Conservation (phyloP, 2,113 vertebrate species). For the Dicentrarchus labrax region DNA sequence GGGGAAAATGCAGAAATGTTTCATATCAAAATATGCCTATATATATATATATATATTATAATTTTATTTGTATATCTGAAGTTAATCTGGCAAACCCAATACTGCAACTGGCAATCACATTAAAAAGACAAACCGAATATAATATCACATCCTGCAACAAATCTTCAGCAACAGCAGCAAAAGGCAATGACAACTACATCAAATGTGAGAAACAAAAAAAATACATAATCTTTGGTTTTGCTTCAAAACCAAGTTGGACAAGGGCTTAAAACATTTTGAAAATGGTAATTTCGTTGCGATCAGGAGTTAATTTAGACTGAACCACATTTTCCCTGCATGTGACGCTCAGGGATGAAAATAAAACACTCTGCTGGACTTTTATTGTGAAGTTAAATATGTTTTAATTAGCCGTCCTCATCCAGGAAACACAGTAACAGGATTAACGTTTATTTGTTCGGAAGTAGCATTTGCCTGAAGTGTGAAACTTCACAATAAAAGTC, state of each 20-base stretch:
- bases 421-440: not conserved
- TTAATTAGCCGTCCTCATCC: not conserved
- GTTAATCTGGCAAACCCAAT: slow-evolving; percentile 9
- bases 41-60: slow-evolving; percentile 11
- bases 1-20: slow-evolving; percentile 19
- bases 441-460: not conserved
- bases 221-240: slow-evolving; percentile 77
- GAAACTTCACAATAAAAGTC: not conserved
- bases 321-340: not conserved
- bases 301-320: not conserved
- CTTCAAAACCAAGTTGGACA: slow-evolving; percentile 52
- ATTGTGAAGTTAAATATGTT: not conserved
- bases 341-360: not conserved
- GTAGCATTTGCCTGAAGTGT: not conserved
- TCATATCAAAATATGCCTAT: slow-evolving; percentile 41
- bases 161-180: slow-evolving; percentile 21
- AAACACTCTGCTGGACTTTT: not conserved
- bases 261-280: slow-evolving; percentile 3
- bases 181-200: slow-evolving; percentile 42
- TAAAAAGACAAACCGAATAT: slow-evolving; percentile 12
- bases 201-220: slow-evolving; percentile 18
- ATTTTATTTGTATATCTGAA: slow-evolving; percentile 28
- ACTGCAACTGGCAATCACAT: slow-evolving; percentile 4
- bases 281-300: not conserved
- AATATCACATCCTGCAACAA: not conserved